Conservation (phyloP, 1,140 invertebrate species). For the Thaumetopoea pityocampa region DNA sequence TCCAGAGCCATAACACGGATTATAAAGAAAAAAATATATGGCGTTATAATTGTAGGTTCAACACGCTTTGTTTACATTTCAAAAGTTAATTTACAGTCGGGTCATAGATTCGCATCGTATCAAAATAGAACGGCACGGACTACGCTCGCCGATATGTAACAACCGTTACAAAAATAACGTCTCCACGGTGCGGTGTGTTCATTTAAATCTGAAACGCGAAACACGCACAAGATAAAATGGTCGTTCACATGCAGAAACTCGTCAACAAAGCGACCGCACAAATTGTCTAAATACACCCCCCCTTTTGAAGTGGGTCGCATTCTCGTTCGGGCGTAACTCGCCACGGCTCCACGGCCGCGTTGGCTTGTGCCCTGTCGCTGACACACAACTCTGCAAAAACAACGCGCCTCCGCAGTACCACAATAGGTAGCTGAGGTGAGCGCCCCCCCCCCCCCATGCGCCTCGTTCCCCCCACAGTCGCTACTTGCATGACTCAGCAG, state of each 20-base stretch:
- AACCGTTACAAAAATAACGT: too few relatives aligned
- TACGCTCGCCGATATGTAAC: too few relatives aligned
- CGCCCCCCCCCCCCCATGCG: constrained; percentile 20
- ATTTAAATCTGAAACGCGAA: too few relatives aligned
- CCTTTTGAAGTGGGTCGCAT: constrained; percentile 33
- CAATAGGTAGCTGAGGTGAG: constrained; percentile 59
- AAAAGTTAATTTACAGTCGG: too few relatives aligned
- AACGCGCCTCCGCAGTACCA: constrained; percentile 62
- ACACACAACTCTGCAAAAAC: constrained; percentile 61
- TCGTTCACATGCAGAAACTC: constrained; percentile 21
- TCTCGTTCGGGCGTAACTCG: constrained; percentile 32
- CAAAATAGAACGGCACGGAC: too few relatives aligned
- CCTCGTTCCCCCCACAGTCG: constrained; percentile 27
- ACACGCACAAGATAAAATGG: constrained; percentile 18
- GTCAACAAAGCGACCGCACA: constrained; percentile 28
- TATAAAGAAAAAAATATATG: too few relatives aligned
- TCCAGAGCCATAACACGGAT: too few relatives aligned
- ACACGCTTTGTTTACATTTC: too few relatives aligned
- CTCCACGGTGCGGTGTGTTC: too few relatives aligned
- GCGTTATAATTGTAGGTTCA: too few relatives aligned
- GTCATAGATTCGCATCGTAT: too few relatives aligned
- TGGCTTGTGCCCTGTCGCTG: constrained; percentile 45
- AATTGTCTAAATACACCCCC: constrained; percentile 26
- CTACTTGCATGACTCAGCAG: constrained; percentile 64
- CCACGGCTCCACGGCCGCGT: constrained; percentile 34